phyloP scores from a whole-genome alignment of 1,140 invertebrate genomes.

The Nomia melanderi region DNA sequence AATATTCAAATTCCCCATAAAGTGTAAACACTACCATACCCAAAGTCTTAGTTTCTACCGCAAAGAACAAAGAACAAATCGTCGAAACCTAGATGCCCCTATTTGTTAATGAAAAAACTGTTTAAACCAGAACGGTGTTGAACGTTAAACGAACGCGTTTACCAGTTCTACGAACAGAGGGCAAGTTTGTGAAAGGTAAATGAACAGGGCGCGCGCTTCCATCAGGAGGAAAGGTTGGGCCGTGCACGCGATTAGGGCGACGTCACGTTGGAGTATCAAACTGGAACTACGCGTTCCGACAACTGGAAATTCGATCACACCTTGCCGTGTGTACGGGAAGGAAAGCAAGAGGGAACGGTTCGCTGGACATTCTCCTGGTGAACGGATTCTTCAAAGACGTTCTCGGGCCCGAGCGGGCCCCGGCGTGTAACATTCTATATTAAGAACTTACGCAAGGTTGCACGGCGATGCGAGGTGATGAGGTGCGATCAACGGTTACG shows the following conservation, averaged over 20 bases:
- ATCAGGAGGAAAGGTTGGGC: not conserved
- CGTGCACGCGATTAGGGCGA: conserved; percentile 43
- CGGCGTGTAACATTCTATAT: conserved; percentile 25
- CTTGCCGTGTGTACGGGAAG: conserved; percentile 28
- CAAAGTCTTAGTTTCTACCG: too few species aligned
- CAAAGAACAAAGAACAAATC: too few species aligned
- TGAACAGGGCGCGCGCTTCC: conserved; percentile 19
- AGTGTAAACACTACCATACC: too few species aligned
- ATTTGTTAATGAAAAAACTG: too few species aligned
- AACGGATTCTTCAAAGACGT: conserved; percentile 37
- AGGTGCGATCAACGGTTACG: conserved; percentile 31
- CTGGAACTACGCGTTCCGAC: conserved; percentile 55
- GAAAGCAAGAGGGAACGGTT: conserved; percentile 9
- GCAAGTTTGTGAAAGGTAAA: conserved; percentile 13
- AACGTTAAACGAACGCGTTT: too few species aligned
- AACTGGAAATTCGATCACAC: conserved; percentile 61
- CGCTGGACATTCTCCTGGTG: conserved; percentile 40
- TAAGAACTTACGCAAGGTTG: conserved; percentile 33
- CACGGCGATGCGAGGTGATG: conserved; percentile 29
- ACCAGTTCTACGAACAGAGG: too few species aligned
- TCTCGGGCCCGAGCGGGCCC: not conserved
- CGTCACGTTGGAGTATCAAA: conserved; percentile 49
- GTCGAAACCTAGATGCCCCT: too few species aligned
- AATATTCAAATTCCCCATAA: too few species aligned
- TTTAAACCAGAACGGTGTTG: too few species aligned